Conservation (phyloP, 2,888 invertebrate species). For the Eurytoma adleriae region DNA sequence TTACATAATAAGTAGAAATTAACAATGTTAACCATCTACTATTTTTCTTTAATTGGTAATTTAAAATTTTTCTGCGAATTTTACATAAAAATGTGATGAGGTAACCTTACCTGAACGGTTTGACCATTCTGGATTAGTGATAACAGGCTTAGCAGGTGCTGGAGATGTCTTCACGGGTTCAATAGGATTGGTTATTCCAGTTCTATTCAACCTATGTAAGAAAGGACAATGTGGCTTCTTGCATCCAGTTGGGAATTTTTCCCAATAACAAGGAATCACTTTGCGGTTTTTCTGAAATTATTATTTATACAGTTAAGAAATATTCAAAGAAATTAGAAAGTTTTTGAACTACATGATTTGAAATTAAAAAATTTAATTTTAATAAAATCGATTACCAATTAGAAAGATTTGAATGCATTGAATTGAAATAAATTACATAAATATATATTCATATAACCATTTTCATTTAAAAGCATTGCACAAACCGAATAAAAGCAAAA, state of each 20-base stretch:
- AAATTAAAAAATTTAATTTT: background rate
- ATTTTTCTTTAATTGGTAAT: background rate
- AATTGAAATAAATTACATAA: too few relatives aligned
- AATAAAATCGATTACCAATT: background rate
- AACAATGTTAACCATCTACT: too few relatives aligned
- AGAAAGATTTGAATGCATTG: too few relatives aligned
- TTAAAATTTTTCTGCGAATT: constrained; percentile 59
- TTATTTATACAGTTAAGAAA: background rate
- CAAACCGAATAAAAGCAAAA: too few relatives aligned
- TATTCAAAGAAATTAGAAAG: background rate
- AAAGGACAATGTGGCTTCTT: constrained; percentile 91
- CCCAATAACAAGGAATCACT: constrained; percentile 92
- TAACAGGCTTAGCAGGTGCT: constrained; percentile 65
- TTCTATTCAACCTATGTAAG: constrained; percentile 79
- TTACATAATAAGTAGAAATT: too few relatives aligned
- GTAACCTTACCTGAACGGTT: constrained; percentile 69
- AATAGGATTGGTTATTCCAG: constrained; percentile 61
- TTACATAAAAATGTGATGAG: constrained; percentile 1
- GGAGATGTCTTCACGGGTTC: constrained; percentile 67
- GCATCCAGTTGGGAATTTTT: constrained; percentile 90
- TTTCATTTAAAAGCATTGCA: too few relatives aligned
- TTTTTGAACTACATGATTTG: background rate
- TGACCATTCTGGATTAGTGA: constrained; percentile 69
- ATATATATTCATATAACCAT: too few relatives aligned
- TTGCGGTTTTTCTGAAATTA: constrained; percentile 86